Evolutionary conservation across 2,113 vertebrate genomes (phyloP).

Genomic region (Excalfactoria chinensis): DNA sequence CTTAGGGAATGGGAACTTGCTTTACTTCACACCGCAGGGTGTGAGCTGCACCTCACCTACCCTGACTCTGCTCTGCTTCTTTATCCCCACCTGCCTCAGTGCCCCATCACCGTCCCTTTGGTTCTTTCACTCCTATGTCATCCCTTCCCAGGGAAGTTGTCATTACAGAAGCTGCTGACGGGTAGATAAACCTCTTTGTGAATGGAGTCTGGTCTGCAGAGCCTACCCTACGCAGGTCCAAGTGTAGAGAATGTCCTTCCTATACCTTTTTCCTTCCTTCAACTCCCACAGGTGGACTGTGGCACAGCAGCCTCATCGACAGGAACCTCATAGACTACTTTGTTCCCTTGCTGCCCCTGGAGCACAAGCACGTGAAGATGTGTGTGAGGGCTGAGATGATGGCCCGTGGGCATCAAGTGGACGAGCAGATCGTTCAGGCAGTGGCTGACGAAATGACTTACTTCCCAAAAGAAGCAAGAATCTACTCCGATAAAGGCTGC

Average conservation of each 20-base stretch:
- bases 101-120: neutral
- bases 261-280: neutral
- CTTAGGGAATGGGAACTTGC: neutral
- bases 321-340: constrained; percentile 95
- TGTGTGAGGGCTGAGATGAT: constrained; percentile 86
- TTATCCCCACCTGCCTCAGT: too few relatives aligned
- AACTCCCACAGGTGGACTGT: constrained; percentile 86
- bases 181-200: too few relatives aligned
- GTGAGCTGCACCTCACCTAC: neutral
- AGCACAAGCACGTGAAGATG: constrained; percentile 88
- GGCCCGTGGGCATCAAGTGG: constrained; percentile 12
- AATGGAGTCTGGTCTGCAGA: neutral
- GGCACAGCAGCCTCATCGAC: constrained; percentile 90
- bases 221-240: neutral
- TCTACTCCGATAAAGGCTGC: constrained; percentile 94
- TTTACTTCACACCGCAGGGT: neutral
- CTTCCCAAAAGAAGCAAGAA: constrained; percentile 85
- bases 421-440: constrained; percentile 69
- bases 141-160: neutral
- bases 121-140: neutral
- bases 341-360: constrained; percentile 94
- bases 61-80: neutral
- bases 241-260: neutral
- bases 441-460: constrained; percentile 88
- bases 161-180: neutral